Conservation (phyloP, 2,113 vertebrate species). For the Octodon degus region DNA sequence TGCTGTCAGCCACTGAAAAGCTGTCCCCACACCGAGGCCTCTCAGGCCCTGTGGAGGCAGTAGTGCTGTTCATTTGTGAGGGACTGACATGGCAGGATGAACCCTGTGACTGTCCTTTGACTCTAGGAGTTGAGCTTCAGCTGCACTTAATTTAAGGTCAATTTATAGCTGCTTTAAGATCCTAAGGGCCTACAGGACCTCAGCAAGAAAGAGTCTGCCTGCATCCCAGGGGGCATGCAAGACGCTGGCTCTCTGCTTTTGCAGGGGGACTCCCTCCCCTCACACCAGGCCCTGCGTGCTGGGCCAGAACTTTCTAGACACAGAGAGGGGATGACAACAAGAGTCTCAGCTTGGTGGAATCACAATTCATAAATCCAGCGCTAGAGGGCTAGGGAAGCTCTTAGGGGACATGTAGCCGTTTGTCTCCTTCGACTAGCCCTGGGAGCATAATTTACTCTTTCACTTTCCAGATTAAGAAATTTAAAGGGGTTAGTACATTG, state of each 20-base stretch:
- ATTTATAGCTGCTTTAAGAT: neutral
- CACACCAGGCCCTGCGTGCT: neutral
- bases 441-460: constrained; percentile 9
- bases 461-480: constrained; percentile 15
- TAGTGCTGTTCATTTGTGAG: neutral
- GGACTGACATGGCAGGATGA: neutral
- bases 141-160: neutral
- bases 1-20: neutral
- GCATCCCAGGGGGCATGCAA: neutral
- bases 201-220: neutral
- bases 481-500: neutral
- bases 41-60: neutral
- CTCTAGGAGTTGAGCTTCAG: neutral
- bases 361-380: neutral
- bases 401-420: neutral
- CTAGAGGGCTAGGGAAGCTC: neutral
- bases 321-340: neutral
- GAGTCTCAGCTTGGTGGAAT: neutral
- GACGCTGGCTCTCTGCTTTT: neutral
- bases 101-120: neutral
- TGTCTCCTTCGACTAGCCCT: neutral
- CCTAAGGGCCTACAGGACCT: neutral
- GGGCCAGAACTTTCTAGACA: neutral
- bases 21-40: neutral
- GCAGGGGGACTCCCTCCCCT: neutral